Percentiles rank a stretch among this genome's conserved stretches.
Evolutionary conservation across 2,113 vertebrate genomes (phyloP).

Genomic region (Thymallus thymallus): DNA sequence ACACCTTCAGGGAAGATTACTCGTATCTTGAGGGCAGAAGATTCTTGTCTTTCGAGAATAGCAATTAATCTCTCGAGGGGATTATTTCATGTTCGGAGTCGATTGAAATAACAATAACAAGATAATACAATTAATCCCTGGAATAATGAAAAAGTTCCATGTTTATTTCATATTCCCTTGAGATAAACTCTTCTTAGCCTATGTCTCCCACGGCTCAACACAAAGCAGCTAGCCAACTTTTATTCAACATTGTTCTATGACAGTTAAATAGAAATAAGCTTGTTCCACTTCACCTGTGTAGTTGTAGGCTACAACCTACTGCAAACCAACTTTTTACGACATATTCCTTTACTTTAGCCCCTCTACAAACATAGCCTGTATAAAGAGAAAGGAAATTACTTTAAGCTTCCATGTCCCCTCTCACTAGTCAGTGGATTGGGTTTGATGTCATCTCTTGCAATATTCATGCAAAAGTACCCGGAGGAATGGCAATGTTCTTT

Average conservation of each 20-base stretch:
- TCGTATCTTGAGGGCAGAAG: neutral
- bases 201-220: neutral
- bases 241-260: neutral
- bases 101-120: too few species aligned
- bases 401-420: neutral
- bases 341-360: neutral
- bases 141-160: neutral
- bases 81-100: neutral
- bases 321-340: neutral
- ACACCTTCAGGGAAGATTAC: neutral
- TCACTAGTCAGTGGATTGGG: neutral
- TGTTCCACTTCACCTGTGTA: neutral
- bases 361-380: neutral
- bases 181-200: neutral
- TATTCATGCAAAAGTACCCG: neutral
- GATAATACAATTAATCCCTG: neutral
- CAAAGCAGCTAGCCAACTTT: neutral
- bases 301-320: neutral
- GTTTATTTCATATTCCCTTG: neutral
- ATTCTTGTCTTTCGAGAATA: neutral
- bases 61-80: neutral
- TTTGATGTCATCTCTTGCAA: constrained; percentile 4
- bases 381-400: neutral
- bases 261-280: neutral
- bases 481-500: neutral